Evolutionary conservation across 2,888 invertebrate species (phyloP).

Genomic region (Spodoptera exigua): DNA sequence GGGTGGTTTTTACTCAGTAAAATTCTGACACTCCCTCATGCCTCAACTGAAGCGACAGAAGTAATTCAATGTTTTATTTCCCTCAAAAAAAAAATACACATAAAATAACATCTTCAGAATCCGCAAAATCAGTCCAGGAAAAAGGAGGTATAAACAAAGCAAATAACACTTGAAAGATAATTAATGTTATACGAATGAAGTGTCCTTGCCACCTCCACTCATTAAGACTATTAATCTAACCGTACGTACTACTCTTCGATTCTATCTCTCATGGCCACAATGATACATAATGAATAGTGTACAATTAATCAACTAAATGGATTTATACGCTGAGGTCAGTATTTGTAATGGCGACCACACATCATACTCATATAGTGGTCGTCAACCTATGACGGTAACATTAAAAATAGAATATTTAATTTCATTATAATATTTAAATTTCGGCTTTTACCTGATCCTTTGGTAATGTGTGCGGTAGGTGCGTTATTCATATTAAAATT

Average conservation of each 20-base stretch:
- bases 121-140: no score
- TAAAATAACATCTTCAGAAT: no score
- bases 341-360: constrained; percentile 8
- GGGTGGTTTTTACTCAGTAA: no score
- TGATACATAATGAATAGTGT: constrained; percentile 35
- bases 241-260: constrained; percentile 45
- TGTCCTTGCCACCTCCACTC: constrained; percentile 35
- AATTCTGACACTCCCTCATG: no score
- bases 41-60: no score
- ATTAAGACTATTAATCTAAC: constrained; percentile 39
- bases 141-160: no score
- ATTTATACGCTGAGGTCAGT: constrained; percentile 24
- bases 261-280: constrained; percentile 41
- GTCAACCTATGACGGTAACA: not conserved
- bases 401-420: constrained; percentile 18
- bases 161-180: constrained; percentile 28
- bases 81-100: no score
- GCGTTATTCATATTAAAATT: no score
- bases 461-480: no score
- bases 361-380: constrained; percentile 12
- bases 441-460: no score
- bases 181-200: constrained; percentile 36
- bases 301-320: constrained; percentile 43
- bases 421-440: constrained; percentile 2
- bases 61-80: no score